These are phyloP conservation scores for Typhlichthys subterraneus DNA, from an alignment of 2,797 vertebrate species.

Conservation along the genomic window DNA sequence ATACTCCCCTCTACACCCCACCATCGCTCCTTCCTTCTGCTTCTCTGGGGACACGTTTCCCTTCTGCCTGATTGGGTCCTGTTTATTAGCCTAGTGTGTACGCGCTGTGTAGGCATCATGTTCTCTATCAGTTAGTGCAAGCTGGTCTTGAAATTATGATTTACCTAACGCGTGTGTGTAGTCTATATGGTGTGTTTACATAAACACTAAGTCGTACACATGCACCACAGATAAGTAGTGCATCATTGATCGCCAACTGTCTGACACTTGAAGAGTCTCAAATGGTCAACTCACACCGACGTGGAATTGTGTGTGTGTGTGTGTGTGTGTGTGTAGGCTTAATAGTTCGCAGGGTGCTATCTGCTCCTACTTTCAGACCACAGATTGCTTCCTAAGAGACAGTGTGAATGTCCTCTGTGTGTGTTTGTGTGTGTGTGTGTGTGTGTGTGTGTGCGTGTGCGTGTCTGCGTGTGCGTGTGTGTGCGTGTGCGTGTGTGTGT, in stretches of 20 bases:
- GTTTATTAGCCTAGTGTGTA: slow-evolving; percentile 41
- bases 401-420: too few relatives aligned
- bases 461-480: slow-evolving; percentile 15
- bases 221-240: slow-evolving; percentile 44
- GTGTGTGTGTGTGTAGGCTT: slow-evolving; percentile 19
- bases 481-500: slow-evolving; percentile 11
- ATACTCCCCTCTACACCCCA: slow-evolving; percentile 43
- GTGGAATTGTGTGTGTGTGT: slow-evolving; percentile 25
- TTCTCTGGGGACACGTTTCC: slow-evolving; percentile 60
- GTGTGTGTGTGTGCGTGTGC: slow-evolving; percentile 36
- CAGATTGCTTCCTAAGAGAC: too few relatives aligned
- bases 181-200: background rate
- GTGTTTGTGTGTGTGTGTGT: background rate
- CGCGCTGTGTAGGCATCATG: slow-evolving; percentile 40
- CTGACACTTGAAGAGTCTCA: slow-evolving; percentile 52
- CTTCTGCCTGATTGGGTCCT: slow-evolving; percentile 66
- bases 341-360: slow-evolving; percentile 44
- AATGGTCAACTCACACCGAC: slow-evolving; percentile 53
- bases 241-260: slow-evolving; percentile 69
- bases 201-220: slow-evolving; percentile 16
- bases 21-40: slow-evolving; percentile 57
- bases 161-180: slow-evolving; percentile 7
- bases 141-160: slow-evolving; percentile 66
- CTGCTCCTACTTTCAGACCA: slow-evolving; percentile 14
- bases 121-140: slow-evolving; percentile 72